Evolutionary conservation across 2,888 invertebrate genomes (phyloP), one percentile per base, ranked within the genome.

Genomic region (Malthinus flaveolus): DNA sequence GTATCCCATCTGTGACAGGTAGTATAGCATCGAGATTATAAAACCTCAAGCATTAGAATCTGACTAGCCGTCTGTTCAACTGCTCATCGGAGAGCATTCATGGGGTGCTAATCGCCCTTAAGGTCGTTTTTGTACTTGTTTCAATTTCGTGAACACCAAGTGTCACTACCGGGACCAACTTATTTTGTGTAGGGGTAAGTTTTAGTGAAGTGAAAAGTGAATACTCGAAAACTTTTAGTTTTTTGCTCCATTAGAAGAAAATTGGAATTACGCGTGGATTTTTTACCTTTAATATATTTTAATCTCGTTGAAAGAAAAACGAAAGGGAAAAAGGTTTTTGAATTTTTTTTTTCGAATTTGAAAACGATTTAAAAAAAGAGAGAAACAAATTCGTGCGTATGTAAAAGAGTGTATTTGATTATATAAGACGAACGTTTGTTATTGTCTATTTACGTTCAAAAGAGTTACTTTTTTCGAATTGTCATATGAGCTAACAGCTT

Each of bases 51-150:
- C 79, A 77, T 74, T 75, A 72, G 75, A 72, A 75, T 70, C 74
- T 77, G 79, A 79, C 75, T 76, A 83, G 82, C 83, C 83, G 83
- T 83, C 80, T 81, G 80, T 81, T 80, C 79, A 61, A 61, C 54
- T 54, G 50, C 57, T 53, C 54, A 50, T 33, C 49, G 37, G 36
- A 44, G 60, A 49, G 49, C 53, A 34, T 49, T 51, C 54, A 61
- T 61, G 61, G 61, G 61, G 61, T 56, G 47, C 50, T 61, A 61
- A 61, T 49, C 32, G 32, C 57, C 61, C 56, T 53, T 23, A 47
- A 32, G 31, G 54, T 57, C 56, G 54, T 57, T 61, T 46, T 13
- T 45, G 42, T 46, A 51, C 36, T 59, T 49, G 47, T 49, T 48
- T 39, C 44, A 48, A 13, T 7, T 42, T 39, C 50, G 61, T 57